Evolutionary conservation across 2,888 invertebrate species (phyloP), one percentile per base, ranked within the genome.

Genomic region (Epinotia bilunana): DNA sequence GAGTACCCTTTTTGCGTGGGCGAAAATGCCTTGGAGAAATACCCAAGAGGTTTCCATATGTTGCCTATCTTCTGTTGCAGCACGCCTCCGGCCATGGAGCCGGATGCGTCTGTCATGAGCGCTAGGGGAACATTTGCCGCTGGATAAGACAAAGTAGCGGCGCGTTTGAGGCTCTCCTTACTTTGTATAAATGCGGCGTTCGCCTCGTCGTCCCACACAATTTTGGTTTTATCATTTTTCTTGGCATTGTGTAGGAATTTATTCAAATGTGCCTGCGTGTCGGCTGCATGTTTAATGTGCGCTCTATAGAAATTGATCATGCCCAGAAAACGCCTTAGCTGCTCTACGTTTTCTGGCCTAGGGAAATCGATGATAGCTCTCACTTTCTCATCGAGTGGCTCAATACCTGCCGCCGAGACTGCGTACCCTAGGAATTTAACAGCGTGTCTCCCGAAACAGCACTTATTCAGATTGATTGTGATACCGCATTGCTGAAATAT

Each of bases 31-130:
- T 80, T 79, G 0, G 78, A 81, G 55, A 74, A 80, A 16, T 78
- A 80, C 6, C 78, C 79, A 0, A 80, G 72, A 4, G 80, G 81
- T 72, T 69, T 76, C 80, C 80, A 80, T 0, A 16, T n/a, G 2
- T 55, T 28, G 12, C 77, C 33, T 0, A 74, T 33, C 4, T 76
- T 63, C 57, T 80, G 80, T 64, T 81, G 79, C 3, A 80, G 39
- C 2, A 79, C 79, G 1, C 78, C 79, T 11, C 81, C 81, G 0
- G 78, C 46, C 49, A 78, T 73, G 0, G 49, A 68, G 12, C 78
- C 73, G 1, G 79, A 79, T 5, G 80, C 81, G 69, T 81, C 80
- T 5, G 77, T 77, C 70, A 79, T 70, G 67, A 80, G 72, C 12
- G 53, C 61, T 0, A 79, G 57, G 0, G 58, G 46, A 2, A 67